A percentile compares a stretch with the other conserved stretches of the same genome.
These are phyloP conservation scores for Galleria mellonella DNA, from an alignment of 1,140 invertebrate genomes.

Conservation along the genomic window DNA sequence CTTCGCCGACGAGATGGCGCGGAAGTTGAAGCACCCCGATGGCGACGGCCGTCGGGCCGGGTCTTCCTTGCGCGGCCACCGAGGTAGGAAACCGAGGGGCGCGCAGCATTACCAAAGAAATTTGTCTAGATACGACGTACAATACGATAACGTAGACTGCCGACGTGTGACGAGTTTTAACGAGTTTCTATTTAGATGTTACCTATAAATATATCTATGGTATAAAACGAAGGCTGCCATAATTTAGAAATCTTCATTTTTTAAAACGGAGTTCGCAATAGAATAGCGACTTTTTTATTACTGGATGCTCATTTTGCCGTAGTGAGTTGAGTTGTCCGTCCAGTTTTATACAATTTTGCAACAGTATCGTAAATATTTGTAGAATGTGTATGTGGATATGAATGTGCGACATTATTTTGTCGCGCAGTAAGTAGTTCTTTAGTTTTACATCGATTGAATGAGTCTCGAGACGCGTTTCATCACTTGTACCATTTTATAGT, in stretches of 20 bases:
- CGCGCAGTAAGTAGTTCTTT: neutral
- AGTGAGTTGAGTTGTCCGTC: slow-evolving; percentile 72
- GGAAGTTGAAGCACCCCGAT: too few species aligned
- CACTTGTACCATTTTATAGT: neutral
- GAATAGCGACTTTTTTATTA: slow-evolving; percentile 32
- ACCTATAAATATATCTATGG: slow-evolving; percentile 33
- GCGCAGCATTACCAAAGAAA: slow-evolving; percentile 49
- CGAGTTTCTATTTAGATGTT: slow-evolving; percentile 49
- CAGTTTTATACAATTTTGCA: slow-evolving; percentile 69
- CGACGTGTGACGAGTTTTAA: slow-evolving; percentile 21
- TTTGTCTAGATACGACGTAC: slow-evolving; percentile 23
- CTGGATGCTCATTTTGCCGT: slow-evolving; percentile 66
- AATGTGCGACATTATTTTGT: slow-evolving; percentile 4
- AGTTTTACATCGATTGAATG: too few species aligned
- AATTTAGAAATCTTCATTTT: slow-evolving; percentile 20
- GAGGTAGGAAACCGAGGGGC: neutral
- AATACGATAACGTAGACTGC: slow-evolving; percentile 44
- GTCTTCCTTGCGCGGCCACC: neutral
- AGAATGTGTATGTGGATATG: slow-evolving; percentile 26
- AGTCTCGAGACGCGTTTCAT: neutral
- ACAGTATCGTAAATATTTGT: slow-evolving; percentile 31
- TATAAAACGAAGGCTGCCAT: slow-evolving; percentile 44
- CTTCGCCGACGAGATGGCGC: too few species aligned
- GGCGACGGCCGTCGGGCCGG: neutral
- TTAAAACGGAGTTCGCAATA: slow-evolving; percentile 25